Evolutionary conservation across 2,888 invertebrate species (phyloP).

Genomic region (Zelleria hepariella): DNA sequence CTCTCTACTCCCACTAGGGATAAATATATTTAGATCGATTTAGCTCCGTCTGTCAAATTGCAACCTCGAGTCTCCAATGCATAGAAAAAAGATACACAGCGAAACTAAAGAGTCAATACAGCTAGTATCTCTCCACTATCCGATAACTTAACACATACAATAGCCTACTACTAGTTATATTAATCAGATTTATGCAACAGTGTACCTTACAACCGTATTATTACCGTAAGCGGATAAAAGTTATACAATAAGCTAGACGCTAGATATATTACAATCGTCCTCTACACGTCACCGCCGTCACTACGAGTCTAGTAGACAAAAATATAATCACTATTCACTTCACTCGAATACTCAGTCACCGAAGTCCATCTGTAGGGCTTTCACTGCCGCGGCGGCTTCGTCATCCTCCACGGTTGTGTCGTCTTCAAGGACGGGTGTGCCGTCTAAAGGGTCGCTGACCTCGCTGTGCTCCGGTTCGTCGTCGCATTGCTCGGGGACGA

Average conservation of each 20-base stretch:
- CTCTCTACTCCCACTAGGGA: conserved; percentile 33
- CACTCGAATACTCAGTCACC: conserved; percentile 13
- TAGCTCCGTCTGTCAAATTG: background rate
- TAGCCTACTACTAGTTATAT: conserved; percentile 55
- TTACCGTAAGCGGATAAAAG: conserved; percentile 56
- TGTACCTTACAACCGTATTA: conserved; percentile 58
- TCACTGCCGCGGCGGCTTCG: conserved; percentile 10
- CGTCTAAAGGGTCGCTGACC: conserved; percentile 13
- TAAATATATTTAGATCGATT: conserved; percentile 8
- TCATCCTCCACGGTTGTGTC: background rate
- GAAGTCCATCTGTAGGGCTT: conserved; percentile 11
- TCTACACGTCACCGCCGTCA: conserved; percentile 11
- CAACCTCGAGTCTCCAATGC: conserved; percentile 19
- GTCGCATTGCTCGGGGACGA: conserved; percentile 16
- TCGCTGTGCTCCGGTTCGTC: conserved; percentile 14
- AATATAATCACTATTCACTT: conserved; percentile 6
- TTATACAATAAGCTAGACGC: conserved; percentile 42
- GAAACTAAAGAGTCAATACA: conserved; percentile 32
- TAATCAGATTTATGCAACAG: conserved; percentile 68
- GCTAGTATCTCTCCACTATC: conserved; percentile 45
- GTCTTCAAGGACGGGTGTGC: conserved; percentile 5
- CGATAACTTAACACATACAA: conserved; percentile 45
- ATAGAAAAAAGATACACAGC: conserved; percentile 30
- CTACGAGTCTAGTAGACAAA: conserved; percentile 9
- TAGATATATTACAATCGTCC: conserved; percentile 38